Conservation (phyloP, 92 coral and sea anemone genomes). For the Epizoanthus scotinus region DNA sequence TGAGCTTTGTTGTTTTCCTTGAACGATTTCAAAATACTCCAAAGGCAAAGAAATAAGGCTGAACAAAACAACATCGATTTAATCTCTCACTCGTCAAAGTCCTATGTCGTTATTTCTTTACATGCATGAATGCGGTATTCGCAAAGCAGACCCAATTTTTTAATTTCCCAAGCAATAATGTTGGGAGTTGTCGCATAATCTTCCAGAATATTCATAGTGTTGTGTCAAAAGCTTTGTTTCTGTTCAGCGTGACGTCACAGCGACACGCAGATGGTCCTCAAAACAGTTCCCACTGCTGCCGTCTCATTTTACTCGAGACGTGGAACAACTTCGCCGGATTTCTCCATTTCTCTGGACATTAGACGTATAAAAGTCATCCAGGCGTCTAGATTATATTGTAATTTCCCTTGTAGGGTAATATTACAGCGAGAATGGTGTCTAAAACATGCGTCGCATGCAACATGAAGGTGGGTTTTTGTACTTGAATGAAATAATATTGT, state of each 20-base stretch:
- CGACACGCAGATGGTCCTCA: constrained; percentile 44
- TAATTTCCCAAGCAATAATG: neutral
- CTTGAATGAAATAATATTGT: constrained; percentile 41
- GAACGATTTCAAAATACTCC: neutral
- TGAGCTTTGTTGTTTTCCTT: neutral
- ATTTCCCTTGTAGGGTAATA: constrained; percentile 8
- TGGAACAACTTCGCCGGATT: constrained; percentile 19
- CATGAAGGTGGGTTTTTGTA: constrained; percentile 47
- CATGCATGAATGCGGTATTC: neutral
- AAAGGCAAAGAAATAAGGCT: neutral
- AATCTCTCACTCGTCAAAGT: neutral
- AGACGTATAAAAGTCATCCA: neutral
- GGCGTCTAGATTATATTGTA: neutral
- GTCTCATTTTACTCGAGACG: constrained; percentile 20
- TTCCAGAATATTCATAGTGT: constrained; percentile 39
- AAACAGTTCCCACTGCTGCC: constrained; percentile 29
- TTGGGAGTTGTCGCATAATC: constrained; percentile 28
- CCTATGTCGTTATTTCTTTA: neutral
- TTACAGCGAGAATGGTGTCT: constrained; percentile 29
- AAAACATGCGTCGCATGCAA: constrained; percentile 40
- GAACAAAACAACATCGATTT: neutral
- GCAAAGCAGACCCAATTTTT: neutral
- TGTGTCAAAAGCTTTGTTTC: constrained; percentile 38
- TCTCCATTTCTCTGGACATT: neutral
- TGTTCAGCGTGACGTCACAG: constrained; percentile 32